These are phyloP conservation scores for Leptosomus discolor DNA, from an alignment of 2,113 vertebrate genomes.

Conservation along the genomic window DNA sequence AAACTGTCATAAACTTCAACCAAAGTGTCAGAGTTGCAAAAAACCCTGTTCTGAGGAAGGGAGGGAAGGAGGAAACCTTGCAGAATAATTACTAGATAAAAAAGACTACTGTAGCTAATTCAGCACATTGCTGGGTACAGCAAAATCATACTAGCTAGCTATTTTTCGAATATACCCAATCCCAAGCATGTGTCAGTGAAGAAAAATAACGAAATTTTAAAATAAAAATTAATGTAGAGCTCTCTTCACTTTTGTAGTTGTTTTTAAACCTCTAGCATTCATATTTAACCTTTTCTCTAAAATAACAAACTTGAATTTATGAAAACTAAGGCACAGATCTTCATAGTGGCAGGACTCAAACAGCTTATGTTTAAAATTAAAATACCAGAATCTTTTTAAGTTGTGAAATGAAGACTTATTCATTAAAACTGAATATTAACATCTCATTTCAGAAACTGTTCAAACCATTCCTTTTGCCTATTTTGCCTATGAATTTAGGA, in stretches of 20 bases:
- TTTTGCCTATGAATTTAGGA: constrained; percentile 52
- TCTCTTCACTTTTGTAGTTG: background rate
- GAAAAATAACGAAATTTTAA: background rate
- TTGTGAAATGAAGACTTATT: constrained; percentile 22
- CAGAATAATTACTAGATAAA: constrained; percentile 14
- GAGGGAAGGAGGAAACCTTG: background rate
- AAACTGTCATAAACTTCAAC: background rate
- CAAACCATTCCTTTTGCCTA: constrained; percentile 24
- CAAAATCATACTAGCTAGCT: background rate
- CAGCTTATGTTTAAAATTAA: constrained; percentile 50
- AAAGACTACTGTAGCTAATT: background rate
- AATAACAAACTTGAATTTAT: constrained; percentile 18
- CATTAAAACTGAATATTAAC: constrained; percentile 51
- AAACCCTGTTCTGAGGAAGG: background rate
- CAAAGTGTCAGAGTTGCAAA: background rate
- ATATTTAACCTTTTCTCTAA: constrained; percentile 2
- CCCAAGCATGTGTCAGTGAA: background rate
- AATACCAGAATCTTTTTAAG: constrained; percentile 14
- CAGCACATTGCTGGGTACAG: background rate
- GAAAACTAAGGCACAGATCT: constrained; percentile 15
- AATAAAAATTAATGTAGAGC: background rate
- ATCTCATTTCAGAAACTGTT: constrained; percentile 47
- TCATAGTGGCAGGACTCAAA: background rate
- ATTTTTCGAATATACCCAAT: background rate
- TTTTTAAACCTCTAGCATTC: background rate